Percentiles rank a stretch among this genome's conserved stretches.
Evolutionary conservation across 2,888 invertebrate genomes (phyloP).

Genomic region (Melipona beecheii): DNA sequence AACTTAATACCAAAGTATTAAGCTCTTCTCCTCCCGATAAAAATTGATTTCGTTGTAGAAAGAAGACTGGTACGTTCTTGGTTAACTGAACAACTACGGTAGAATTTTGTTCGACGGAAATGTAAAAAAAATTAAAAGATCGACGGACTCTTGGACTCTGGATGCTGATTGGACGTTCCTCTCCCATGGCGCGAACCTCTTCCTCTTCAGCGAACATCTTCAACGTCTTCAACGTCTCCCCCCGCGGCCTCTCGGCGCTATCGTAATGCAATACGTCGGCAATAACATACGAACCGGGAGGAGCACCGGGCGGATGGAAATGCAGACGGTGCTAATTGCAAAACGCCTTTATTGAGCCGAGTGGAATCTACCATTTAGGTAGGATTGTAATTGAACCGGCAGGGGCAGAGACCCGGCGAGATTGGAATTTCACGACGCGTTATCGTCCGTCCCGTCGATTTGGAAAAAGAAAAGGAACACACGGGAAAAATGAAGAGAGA

Average conservation of each 20-base stretch:
- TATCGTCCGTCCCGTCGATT: slow-evolving; percentile 45
- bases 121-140: neutral
- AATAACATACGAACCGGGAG: slow-evolving; percentile 58
- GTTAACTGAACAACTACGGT: too few species aligned
- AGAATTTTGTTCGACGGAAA: neutral
- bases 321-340: slow-evolving; percentile 60
- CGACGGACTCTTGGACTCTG: slow-evolving; percentile 14
- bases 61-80: too few species aligned
- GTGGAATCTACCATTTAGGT: slow-evolving; percentile 60
- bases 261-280: slow-evolving; percentile 60
- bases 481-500: neutral
- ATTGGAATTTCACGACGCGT: slow-evolving; percentile 52
- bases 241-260: slow-evolving; percentile 47
- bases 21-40: too few species aligned
- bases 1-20: too few species aligned
- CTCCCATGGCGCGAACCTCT: too few species aligned
- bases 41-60: neutral
- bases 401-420: slow-evolving; percentile 5
- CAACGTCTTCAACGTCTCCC: too few species aligned
- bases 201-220: slow-evolving; percentile 18
- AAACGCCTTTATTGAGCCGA: slow-evolving; percentile 55
- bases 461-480: neutral
- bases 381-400: slow-evolving; percentile 58
- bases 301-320: slow-evolving; percentile 48
- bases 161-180: neutral